Percentiles rank a stretch among this genome's conserved stretches.
These are phyloP conservation scores for Gryon sp. DNA, from an alignment of 1,140 invertebrate species.

Conservation along the genomic window DNA sequence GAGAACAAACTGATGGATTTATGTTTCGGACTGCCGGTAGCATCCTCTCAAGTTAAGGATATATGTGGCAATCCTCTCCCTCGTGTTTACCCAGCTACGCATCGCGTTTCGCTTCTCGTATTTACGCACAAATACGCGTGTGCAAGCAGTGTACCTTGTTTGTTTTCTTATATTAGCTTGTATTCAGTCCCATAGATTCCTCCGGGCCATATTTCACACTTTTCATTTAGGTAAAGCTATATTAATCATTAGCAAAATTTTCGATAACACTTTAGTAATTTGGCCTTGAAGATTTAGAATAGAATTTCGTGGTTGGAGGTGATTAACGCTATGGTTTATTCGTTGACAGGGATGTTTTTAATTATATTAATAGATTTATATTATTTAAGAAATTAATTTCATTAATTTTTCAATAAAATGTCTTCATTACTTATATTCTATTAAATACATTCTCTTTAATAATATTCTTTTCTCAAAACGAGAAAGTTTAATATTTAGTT, in stretches of 20 bases:
- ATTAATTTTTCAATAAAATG: too few relatives aligned
- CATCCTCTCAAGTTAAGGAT: constrained; percentile 66
- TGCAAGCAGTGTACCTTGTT: constrained; percentile 67
- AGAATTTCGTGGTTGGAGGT: too few relatives aligned
- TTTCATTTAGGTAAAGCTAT: constrained; percentile 50
- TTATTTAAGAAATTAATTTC: too few relatives aligned
- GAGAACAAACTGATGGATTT: constrained; percentile 76
- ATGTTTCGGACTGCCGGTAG: constrained; percentile 70
- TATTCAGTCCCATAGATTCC: constrained; percentile 54
- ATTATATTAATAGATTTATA: too few relatives aligned
- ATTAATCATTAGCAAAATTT: constrained; percentile 54
- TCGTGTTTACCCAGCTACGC: constrained; percentile 72
- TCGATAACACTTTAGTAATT: too few relatives aligned
- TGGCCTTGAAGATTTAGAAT: too few relatives aligned
- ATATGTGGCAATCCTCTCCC: constrained; percentile 63
- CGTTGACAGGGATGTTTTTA: too few relatives aligned
- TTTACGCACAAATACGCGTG: constrained; percentile 74
- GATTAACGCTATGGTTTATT: too few relatives aligned
- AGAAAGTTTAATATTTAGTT: too few relatives aligned
- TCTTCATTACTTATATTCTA: too few relatives aligned
- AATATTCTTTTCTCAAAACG: too few relatives aligned
- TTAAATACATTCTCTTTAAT: too few relatives aligned
- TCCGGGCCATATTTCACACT: constrained; percentile 57
- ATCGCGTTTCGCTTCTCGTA: constrained; percentile 70
- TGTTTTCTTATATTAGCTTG: constrained; percentile 73